Evolutionary conservation across 2,888 invertebrate genomes (phyloP).

Genomic region (Drosophila robusta): DNA sequence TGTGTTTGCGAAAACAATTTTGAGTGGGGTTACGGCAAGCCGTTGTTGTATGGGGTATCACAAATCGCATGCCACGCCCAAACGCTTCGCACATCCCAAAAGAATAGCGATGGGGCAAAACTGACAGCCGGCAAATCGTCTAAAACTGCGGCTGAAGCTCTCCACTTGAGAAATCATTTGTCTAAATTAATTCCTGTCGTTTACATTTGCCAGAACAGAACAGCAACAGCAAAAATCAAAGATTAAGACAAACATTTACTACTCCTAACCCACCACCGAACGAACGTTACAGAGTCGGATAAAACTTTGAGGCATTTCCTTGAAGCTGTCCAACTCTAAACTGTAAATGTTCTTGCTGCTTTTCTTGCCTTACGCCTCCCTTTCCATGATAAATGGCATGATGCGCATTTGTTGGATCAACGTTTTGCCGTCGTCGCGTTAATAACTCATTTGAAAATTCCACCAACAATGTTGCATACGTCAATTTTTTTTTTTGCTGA

Average conservation of each 20-base stretch:
- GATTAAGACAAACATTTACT: slow-evolving; percentile 85
- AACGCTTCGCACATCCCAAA: slow-evolving; percentile 52
- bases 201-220: slow-evolving; percentile 83
- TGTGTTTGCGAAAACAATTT: slow-evolving; percentile 83
- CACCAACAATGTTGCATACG: slow-evolving; percentile 69
- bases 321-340: slow-evolving; percentile 53
- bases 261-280: slow-evolving; percentile 57
- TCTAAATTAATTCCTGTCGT: slow-evolving; percentile 86
- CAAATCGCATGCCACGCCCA: slow-evolving; percentile 71
- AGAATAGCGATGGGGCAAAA: slow-evolving; percentile 43
- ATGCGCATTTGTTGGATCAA: slow-evolving; percentile 70
- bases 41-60: slow-evolving; percentile 14
- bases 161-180: slow-evolving; percentile 85
- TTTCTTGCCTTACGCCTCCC: slow-evolving; percentile 52
- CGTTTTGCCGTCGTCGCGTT: slow-evolving; percentile 70
- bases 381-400: slow-evolving; percentile 81
- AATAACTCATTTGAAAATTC: slow-evolving; percentile 84
- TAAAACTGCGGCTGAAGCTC: slow-evolving; percentile 55
- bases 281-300: slow-evolving; percentile 13
- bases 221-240: slow-evolving; percentile 83
- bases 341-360: slow-evolving; percentile 33
- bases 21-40: slow-evolving; percentile 61
- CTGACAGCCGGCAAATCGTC: slow-evolving; percentile 81
- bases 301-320: slow-evolving; percentile 45
- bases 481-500: slow-evolving; percentile 57